Conservation (phyloP, 2,888 invertebrate genomes). For the Eupeodes luniger region DNA sequence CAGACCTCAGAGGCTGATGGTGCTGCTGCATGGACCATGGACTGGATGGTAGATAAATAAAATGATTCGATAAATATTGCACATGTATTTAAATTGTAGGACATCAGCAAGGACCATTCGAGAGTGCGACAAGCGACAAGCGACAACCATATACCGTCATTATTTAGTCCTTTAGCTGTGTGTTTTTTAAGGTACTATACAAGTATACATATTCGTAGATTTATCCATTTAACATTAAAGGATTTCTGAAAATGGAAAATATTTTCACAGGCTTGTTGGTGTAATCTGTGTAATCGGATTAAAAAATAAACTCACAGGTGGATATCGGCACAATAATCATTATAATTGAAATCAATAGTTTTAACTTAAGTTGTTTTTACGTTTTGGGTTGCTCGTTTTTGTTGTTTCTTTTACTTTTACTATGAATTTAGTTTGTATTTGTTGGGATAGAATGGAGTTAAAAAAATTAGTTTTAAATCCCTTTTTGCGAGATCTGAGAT, state of each 20-base stretch:
- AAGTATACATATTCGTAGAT: no score
- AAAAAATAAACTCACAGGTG: slow-evolving; percentile 43
- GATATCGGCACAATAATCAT: not conserved
- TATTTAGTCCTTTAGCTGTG: not conserved
- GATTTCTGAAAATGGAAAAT: not conserved
- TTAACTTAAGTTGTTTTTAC: not conserved
- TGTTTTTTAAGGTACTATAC: not conserved
- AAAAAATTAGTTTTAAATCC: no score
- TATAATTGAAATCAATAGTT: not conserved
- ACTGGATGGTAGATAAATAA: slow-evolving; percentile 16
- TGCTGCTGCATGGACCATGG: no score
- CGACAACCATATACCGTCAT: not conserved
- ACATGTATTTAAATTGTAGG: not conserved
- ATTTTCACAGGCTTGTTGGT: slow-evolving; percentile 32
- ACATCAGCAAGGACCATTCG: no score
- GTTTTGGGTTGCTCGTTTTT: not conserved
- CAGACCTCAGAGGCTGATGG: not conserved
- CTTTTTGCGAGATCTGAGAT: no score
- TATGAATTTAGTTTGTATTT: not conserved
- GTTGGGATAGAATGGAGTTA: no score
- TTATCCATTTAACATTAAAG: not conserved
- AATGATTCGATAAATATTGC: slow-evolving; percentile 42
- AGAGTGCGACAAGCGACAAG: not conserved
- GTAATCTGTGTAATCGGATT: slow-evolving; percentile 61
- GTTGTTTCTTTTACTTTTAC: not conserved